phyloP scores from a whole-genome alignment of 2,797 vertebrate species.

The Parauchenoglanis ngamensis region DNA sequence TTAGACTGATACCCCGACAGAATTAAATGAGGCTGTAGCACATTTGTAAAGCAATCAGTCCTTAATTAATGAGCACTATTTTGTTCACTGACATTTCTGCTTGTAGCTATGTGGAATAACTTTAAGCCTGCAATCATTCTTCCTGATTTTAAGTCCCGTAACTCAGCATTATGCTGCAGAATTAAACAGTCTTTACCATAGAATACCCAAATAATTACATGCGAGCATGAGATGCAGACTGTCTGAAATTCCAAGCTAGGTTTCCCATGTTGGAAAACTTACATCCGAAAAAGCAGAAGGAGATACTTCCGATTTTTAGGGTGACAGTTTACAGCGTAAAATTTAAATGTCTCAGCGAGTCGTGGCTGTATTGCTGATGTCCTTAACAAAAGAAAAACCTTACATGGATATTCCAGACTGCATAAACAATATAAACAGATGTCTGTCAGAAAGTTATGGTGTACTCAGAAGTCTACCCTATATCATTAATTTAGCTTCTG shows the following conservation, averaged over 20 bases:
- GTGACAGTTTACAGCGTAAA: not conserved
- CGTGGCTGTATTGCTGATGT: conserved; percentile 15
- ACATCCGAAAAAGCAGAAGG: conserved; percentile 4
- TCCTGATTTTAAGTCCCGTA: conserved; percentile 54
- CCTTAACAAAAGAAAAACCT: conserved; percentile 65
- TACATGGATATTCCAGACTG: conserved; percentile 67
- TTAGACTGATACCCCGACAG: conserved; percentile 62
- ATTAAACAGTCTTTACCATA: conserved; percentile 19
- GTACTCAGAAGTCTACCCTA: conserved; percentile 60
- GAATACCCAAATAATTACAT: conserved; percentile 17
- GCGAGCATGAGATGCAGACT: not conserved
- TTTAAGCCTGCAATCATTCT: conserved; percentile 61
- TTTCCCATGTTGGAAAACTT: not conserved
- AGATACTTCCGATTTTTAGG: not conserved
- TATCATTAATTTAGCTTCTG: conserved; percentile 32
- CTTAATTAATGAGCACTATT: conserved; percentile 71
- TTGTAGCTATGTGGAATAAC: conserved; percentile 62
- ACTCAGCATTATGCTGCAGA: conserved; percentile 46
- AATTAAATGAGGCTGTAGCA: conserved; percentile 68
- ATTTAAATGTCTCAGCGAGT: not conserved
- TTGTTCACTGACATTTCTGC: conserved; percentile 70
- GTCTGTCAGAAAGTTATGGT: conserved; percentile 62
- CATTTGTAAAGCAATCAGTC: conserved; percentile 71
- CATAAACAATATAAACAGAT: conserved; percentile 63
- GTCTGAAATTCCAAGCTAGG: not conserved